A percentile compares a stretch with the other conserved stretches of the same genome.
Conservation (phyloP, 2,888 invertebrate genomes). For the Orthosia incerta region DNA sequence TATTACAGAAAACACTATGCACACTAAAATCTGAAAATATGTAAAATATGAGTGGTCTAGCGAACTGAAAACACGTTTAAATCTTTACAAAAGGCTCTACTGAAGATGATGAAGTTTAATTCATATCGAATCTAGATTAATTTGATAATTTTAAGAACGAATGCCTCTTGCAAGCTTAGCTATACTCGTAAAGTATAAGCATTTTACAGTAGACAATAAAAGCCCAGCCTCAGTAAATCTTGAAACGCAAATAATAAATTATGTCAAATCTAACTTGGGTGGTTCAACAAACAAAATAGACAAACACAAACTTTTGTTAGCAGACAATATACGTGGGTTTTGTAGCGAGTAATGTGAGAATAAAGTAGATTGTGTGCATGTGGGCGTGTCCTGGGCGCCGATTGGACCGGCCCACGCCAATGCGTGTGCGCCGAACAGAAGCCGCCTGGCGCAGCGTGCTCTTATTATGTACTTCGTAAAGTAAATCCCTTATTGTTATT, state of each 20-base stretch:
- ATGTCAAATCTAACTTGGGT: neutral
- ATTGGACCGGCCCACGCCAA: slow-evolving; percentile 88
- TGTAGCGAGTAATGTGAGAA: slow-evolving; percentile 55
- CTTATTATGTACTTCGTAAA: slow-evolving; percentile 67
- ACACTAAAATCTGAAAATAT: neutral
- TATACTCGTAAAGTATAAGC: no score
- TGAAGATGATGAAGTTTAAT: neutral
- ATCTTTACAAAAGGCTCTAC: neutral
- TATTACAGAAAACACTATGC: neutral
- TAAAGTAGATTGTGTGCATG: slow-evolving; percentile 67
- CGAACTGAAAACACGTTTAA: neutral
- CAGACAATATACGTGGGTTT: slow-evolving; percentile 31
- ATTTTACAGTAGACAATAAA: neutral
- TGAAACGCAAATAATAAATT: slow-evolving; percentile 1
- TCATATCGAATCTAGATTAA: neutral
- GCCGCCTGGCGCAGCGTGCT: slow-evolving; percentile 65
- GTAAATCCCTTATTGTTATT: slow-evolving; percentile 53
- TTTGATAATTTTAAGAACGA: neutral
- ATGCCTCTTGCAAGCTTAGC: neutral
- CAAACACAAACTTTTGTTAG: slow-evolving; percentile 26
- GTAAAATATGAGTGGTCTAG: neutral
- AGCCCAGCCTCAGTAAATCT: neutral
- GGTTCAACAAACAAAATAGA: slow-evolving; percentile 24
- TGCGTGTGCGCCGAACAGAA: slow-evolving; percentile 89
- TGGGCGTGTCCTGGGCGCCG: slow-evolving; percentile 85